Base-by-base conservation (phyloP, 2,888 invertebrate genomes). In the Eilema sororculum region DNA sequence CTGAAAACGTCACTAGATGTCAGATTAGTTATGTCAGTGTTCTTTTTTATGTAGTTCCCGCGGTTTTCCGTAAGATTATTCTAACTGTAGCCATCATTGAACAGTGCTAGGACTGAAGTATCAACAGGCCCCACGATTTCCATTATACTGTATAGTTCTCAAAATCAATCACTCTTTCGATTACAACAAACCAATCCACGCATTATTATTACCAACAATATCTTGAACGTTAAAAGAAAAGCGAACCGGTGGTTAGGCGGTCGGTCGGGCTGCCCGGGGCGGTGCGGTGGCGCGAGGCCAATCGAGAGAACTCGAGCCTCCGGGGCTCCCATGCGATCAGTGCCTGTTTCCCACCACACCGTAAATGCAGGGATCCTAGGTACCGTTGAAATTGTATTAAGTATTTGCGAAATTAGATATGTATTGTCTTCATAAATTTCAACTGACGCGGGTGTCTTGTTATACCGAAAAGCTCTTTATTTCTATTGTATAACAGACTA, bases 261-360 rank as follows among this genome's bases (percentile, higher is more conserved):
- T 87, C 88, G 89, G 87, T 87, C 88, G 89, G 75, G 86, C 85
- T 81, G 91, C 94, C 91, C 75, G 83, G 68, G 91, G 94, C 93
- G 79, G 87, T 84, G 94, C 93, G 79, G 87, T 84, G 81, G 84
- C 83, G 83, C 86, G 84, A 86, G 86, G 86, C 90, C 87, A 89
- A 90, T 88, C 87, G 82, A 89, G 91, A 89, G 91, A 92, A 92
- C 87, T 87, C 81, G 82, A 84, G 89, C 92, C 92, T 82, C 84
- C 83, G 88, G 90, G 90, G 92, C 91, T 91, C 92, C 87, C 90
- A 89, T 84, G 90, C 81, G 56, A 79, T 72, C 85, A 80, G 81
- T 82, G 81, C 82, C 80, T 81, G 83, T 87, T 94, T 95, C 94
- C 93, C 94, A 94, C 93, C 89, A 85, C 80, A 80, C 70, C 72